Evolutionary conservation across 2,888 invertebrate species (phyloP), one percentile per base, ranked within the genome.

Genomic region (Branchipolynoe longqiensis): DNA sequence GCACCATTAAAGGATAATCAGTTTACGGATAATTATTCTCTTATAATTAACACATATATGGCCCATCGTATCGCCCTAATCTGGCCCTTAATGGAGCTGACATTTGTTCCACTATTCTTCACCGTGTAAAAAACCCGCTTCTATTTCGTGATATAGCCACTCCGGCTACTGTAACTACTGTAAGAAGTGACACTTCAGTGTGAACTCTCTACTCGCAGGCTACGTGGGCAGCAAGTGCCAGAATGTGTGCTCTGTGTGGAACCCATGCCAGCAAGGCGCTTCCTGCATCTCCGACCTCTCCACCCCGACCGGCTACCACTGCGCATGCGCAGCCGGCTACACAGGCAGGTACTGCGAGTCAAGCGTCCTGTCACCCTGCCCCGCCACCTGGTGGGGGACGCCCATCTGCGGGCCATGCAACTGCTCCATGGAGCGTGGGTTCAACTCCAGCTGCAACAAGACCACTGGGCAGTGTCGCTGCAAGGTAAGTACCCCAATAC

Each of bases 371-470:
- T 89, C 88, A 18, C 89, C 90, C 4, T 99, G 99, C 90, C 98
- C 98, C 0, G 96, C 97, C 0, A 97, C 97, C 28, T 99, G 98
- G 98, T 98, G 98, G 98, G 98, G 98, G 0, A 59, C 96, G 88
- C 96, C 96, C 0, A 97, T 97, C 4, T 99, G 99, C 94, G 99
- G 98, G 0, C 99, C 99, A 0, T 99, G 99, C 92, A 95, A 96
- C 86, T 99, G 99, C 93, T 96, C 96, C 90, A 95, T 96, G 0
- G 95, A 96, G 25, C 95, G 96, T 85, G 98, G 98, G 0, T 97
- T 97, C 92, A 97, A 98, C 92, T 97, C 98, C 0, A 96, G 97
- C 91, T 99, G 99, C 93, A 96, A 98, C 93, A 96, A 97, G 90
- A 95, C 95, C 22, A 97, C 96, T 0, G 99, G 99, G 0, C 95